phyloP scores from a whole-genome alignment of 2,113 vertebrate species.

The Donacobius atricapilla region DNA sequence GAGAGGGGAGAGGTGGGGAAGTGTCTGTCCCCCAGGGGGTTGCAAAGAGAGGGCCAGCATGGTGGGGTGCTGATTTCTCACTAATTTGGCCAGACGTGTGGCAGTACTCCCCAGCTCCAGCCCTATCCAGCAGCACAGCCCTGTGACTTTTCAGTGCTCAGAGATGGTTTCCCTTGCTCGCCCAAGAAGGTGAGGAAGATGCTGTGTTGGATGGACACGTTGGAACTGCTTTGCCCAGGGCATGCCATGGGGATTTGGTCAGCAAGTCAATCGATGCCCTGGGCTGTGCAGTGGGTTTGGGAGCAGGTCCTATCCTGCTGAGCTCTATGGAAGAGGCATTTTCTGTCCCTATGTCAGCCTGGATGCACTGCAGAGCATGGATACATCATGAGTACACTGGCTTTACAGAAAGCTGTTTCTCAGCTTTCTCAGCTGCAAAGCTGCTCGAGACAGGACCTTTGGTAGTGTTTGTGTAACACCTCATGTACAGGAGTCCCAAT shows the following conservation, averaged over 20 bases:
- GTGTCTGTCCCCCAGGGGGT: not conserved
- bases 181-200: not conserved
- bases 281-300: not conserved
- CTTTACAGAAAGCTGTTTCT: not conserved
- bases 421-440: not conserved
- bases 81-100: not conserved
- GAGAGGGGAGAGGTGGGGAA: not conserved
- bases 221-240: not conserved
- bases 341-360: not conserved
- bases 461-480: not conserved
- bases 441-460: not conserved
- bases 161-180: not conserved
- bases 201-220: not conserved
- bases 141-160: not conserved
- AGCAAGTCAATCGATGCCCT: accelerated
- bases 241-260: accelerated
- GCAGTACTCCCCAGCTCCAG: not conserved
- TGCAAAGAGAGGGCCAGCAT: not conserved
- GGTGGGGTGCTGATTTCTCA: not conserved
- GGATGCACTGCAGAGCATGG: not conserved
- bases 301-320: not conserved
- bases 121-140: not conserved
- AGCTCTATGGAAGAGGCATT: not conserved
- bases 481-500: accelerated
- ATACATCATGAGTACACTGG: not conserved